Conservation (phyloP, 2,888 invertebrate species). For the Calameuta filiformis region DNA sequence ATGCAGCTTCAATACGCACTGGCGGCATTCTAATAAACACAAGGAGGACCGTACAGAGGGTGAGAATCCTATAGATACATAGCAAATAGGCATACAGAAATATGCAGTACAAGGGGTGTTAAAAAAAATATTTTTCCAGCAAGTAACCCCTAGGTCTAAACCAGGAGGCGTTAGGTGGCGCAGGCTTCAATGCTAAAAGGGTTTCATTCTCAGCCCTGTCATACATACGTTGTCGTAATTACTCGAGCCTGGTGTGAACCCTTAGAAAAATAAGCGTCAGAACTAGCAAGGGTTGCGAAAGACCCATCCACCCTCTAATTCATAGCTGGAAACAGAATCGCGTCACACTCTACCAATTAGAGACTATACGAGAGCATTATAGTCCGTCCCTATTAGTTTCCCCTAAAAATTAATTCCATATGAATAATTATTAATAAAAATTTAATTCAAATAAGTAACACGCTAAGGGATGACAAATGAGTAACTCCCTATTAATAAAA, state of each 20-base stretch:
- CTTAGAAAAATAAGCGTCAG: conserved; percentile 39
- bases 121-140: conserved; percentile 4
- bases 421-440: background rate
- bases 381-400: background rate
- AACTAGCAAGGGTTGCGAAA: conserved; percentile 28
- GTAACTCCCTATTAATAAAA: background rate
- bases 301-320: conserved; percentile 2
- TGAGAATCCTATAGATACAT: background rate
- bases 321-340: background rate
- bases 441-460: background rate
- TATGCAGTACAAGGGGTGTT: background rate
- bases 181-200: conserved; percentile 43
- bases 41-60: background rate
- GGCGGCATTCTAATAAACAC: background rate
- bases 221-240: conserved; percentile 40
- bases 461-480: background rate
- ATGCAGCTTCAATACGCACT: background rate
- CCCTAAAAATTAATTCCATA: background rate
- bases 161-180: conserved; percentile 30
- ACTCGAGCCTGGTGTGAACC: conserved; percentile 37
- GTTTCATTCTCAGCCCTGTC: conserved; percentile 37
- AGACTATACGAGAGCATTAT: background rate
- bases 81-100: background rate
- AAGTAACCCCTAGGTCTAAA: conserved; percentile 34
- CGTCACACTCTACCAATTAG: background rate